Base-by-base conservation (phyloP, 2,797 vertebrate genomes). In the Nannoperca obscura region DNA sequence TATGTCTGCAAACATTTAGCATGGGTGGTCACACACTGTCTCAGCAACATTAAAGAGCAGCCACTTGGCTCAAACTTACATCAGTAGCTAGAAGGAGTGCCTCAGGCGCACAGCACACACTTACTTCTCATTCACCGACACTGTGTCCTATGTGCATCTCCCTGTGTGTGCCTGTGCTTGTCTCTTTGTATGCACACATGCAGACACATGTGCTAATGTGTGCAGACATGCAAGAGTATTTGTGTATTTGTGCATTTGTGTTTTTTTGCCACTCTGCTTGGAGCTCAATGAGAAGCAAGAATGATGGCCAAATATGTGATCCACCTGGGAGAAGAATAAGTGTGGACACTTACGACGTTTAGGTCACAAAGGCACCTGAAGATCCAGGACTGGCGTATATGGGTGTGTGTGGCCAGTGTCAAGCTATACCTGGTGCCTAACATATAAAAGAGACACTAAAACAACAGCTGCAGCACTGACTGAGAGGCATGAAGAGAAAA, bases 81-180 rank as follows among this genome's bases (percentile, higher is more conserved):
- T 87, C 84, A 89, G 88, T 75, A 74, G 86, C 86, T 90, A 4
- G 77, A 34, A 89, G 88, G 74, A 88, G 53, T 20, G 89, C 91
- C 89, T 75, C 53, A 57, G 89, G 90, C 82, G 0, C 57, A 61
- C 79, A 85, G 60, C 83, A 61, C 73, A 78, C 52, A 72, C 53
- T 84, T 78, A 83, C 64, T 88, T 87, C 76, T 82, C 73, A 87
- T 89, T 84, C 83, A 74, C 59, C 44, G 49, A 40, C 63, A 22
- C 58, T 49, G 76, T 55, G 59, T 42, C 46, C 71, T 57, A 32
- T 63, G 63, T 71, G 60, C 54, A 3, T 53, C 20, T 71, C 19
- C 17, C 20, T 17, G 20, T 54, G 53, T 27, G 24, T 10, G 20
- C 44, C 13, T 49, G 3, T 38, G 60, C 30, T 52, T 3, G 24